Evolutionary conservation across 2,888 invertebrate genomes (phyloP), one percentile per base, ranked within the genome.

Genomic region (Iphiclides podalirius): DNA sequence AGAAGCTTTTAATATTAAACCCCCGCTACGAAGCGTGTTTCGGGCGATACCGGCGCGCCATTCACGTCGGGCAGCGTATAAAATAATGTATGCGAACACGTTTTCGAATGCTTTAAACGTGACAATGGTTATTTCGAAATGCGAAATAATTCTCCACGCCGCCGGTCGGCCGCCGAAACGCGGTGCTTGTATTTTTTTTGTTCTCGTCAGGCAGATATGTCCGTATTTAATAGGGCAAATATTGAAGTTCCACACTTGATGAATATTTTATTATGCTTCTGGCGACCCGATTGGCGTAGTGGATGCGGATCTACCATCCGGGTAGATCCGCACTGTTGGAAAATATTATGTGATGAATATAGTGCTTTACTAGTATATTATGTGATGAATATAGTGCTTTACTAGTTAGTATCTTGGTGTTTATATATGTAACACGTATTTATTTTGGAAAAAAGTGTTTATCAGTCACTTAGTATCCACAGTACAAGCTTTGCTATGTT

Each of bases 21-120:
- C 28, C 20, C 4, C 20, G 20, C 20, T 3, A 20, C 20, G 20
- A 6, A 28, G 28, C n/a, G 28, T 9, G n/a, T 28, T 28, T 28
- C 28, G 28, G 28, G 2, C 28, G 8, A 9, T 6, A 9, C 28
- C 6, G 20, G 34, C 6, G 20, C 38, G 20, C 2, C 20, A 14
- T 44, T 39, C 16, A 33, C 26, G 16, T 40, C 23, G 23, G 26
- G 9, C 14, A 11, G 11, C 17, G 41, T 42, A 8, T 31, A 8
- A 33, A 16, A 17, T 13, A 33, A 33, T 42, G 13, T 42, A 42
- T 17, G 17, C 41, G 17, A 9, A 8, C 11, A 28, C 15, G 15
- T 28, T 80, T 80, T 77, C 66, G 73, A 68, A 70, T 40, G 53
- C 69, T 59, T 38, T 59, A 2, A 31, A 31, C 8, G 31, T n/a